These are phyloP conservation scores for Branchellion lobata DNA, from an alignment of 2,888 invertebrate genomes.

Conservation along the genomic window DNA sequence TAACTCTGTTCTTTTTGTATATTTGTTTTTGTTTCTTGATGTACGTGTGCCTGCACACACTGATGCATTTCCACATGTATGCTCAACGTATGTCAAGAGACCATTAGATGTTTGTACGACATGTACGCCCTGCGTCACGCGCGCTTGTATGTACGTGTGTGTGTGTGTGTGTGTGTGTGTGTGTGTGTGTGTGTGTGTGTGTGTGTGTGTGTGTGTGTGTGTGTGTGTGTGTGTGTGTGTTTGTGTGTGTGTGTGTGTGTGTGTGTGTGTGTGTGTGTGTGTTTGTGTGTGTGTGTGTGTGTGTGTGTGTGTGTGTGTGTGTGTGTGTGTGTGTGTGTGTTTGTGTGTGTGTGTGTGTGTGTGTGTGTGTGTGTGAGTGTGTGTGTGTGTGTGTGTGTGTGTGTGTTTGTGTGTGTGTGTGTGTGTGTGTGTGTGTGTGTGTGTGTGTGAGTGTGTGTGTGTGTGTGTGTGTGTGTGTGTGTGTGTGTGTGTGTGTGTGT, in stretches of 20 bases:
- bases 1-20: no score
- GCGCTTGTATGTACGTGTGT: conserved; percentile 20
- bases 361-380: background rate
- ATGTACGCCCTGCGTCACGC: no score
- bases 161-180: conserved; percentile 25
- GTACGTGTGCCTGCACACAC: no score
- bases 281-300: background rate
- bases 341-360: conserved; percentile 8
- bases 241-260: conserved; percentile 13
- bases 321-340: background rate
- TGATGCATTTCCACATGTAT: no score
- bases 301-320: background rate
- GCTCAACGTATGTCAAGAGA: no score
- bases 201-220: conserved; percentile 7
- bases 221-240: conserved; percentile 10
- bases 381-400: background rate
- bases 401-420: conserved; percentile 11
- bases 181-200: conserved; percentile 27
- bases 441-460: conserved; percentile 31
- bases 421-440: conserved; percentile 22
- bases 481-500: conserved; percentile 5
- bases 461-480: conserved; percentile 2
- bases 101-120: no score
- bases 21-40: no score
- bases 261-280: background rate